phyloP scores from a whole-genome alignment of 2,113 vertebrate species.

The Phrynosoma platyrhinos region DNA sequence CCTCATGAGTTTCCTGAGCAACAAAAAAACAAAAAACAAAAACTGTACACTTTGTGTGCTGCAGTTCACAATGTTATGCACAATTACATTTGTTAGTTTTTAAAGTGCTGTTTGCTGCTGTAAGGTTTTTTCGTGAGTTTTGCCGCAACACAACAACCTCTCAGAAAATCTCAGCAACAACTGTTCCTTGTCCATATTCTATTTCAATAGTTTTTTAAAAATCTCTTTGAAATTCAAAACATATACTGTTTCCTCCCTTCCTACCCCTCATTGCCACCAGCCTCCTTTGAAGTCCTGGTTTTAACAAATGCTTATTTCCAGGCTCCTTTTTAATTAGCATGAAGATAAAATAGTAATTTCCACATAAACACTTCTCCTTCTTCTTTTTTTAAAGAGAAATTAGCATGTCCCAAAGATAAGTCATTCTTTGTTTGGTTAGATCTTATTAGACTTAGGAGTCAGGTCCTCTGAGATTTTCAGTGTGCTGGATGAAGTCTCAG shows the following conservation, averaged over 20 bases:
- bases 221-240: conserved; percentile 32
- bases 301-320: conserved; percentile 41
- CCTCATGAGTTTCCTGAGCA: neutral
- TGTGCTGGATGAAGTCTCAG: neutral
- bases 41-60: neutral
- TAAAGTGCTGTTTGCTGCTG: neutral
- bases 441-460: neutral
- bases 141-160: neutral
- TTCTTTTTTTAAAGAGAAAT: neutral
- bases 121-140: neutral
- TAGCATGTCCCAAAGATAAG: conserved; percentile 16
- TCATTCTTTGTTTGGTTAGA: conserved; percentile 23
- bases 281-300: conserved; percentile 9
- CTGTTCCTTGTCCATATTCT: neutral
- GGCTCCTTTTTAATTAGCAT: conserved; percentile 40
- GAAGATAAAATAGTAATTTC: conserved; percentile 44
- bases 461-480: neutral
- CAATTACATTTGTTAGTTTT: neutral
- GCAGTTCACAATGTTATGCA: neutral
- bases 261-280: neutral
- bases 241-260: neutral
- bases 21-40: neutral
- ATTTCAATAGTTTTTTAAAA: neutral
- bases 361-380: conserved; percentile 11
- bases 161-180: neutral